Evolutionary conservation across 2,797 vertebrate genomes (phyloP).

Genomic region (Myiotriccus ornatus): DNA sequence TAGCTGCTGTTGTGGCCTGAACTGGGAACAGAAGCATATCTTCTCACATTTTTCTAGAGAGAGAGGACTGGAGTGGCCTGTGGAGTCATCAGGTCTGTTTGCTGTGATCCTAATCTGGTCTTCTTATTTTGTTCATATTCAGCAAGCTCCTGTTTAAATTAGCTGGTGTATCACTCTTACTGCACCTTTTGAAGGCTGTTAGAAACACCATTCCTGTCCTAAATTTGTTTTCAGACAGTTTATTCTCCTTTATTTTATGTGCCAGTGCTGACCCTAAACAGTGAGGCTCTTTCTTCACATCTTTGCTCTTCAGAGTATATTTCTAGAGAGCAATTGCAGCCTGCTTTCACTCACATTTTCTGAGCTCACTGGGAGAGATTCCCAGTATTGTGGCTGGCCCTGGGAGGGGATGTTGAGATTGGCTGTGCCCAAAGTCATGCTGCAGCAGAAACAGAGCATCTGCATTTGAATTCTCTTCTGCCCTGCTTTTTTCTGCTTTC

Average conservation of each 20-base stretch:
- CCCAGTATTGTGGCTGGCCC: rapidly evolving
- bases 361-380: neutral
- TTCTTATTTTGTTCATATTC: neutral
- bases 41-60: neutral
- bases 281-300: neutral
- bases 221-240: neutral
- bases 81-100: neutral
- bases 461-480: neutral
- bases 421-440: neutral
- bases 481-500: neutral
- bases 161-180: neutral
- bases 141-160: neutral
- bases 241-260: neutral
- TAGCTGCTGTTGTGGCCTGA: neutral
- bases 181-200: neutral
- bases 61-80: neutral
- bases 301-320: neutral
- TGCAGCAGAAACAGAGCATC: neutral
- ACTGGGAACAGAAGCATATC: neutral
- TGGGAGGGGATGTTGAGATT: neutral
- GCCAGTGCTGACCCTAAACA: neutral
- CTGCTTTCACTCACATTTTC: rapidly evolving
- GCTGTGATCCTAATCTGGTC: neutral
- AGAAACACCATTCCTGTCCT: neutral
- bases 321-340: neutral